Percentiles rank a stretch among this genome's conserved stretches.
These are phyloP conservation scores for Daphoenositta chrysoptera DNA, from an alignment of 2,113 vertebrate genomes.

Conservation along the genomic window DNA sequence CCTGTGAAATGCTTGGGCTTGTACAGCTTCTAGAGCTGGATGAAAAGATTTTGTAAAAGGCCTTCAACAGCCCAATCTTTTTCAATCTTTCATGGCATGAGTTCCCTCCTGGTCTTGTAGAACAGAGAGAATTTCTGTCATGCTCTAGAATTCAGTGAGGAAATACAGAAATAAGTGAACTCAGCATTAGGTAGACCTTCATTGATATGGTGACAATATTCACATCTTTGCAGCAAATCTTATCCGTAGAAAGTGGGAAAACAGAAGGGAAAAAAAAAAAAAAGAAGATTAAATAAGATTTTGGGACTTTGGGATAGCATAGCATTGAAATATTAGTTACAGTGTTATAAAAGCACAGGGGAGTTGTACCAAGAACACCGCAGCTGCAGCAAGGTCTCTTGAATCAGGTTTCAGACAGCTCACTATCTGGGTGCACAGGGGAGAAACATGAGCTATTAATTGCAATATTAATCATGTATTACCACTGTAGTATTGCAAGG, in stretches of 20 bases:
- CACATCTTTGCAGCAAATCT: not conserved
- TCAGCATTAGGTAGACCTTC: not conserved
- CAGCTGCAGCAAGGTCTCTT: slow-evolving; percentile 2
- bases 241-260: not conserved
- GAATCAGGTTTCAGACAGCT: slow-evolving; percentile 36
- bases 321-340: not conserved
- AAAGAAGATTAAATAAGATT: not conserved
- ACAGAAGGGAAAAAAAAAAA: not conserved
- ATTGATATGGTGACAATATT: not conserved
- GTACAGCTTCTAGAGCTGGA: not conserved
- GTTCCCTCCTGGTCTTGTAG: rapidly evolving
- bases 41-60: not conserved
- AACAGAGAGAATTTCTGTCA: not conserved
- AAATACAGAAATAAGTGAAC: not conserved
- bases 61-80: not conserved
- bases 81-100: not conserved
- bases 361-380: not conserved
- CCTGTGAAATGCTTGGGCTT: not conserved
- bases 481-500: not conserved
- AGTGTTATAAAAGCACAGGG: not conserved
- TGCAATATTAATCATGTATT: slow-evolving; percentile 31
- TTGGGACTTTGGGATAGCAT: not conserved
- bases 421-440: not conserved
- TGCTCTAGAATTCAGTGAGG: not conserved
- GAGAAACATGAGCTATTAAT: slow-evolving; percentile 24